Conservation (phyloP, 2,888 invertebrate species). For the Oscheius sp. region DNA sequence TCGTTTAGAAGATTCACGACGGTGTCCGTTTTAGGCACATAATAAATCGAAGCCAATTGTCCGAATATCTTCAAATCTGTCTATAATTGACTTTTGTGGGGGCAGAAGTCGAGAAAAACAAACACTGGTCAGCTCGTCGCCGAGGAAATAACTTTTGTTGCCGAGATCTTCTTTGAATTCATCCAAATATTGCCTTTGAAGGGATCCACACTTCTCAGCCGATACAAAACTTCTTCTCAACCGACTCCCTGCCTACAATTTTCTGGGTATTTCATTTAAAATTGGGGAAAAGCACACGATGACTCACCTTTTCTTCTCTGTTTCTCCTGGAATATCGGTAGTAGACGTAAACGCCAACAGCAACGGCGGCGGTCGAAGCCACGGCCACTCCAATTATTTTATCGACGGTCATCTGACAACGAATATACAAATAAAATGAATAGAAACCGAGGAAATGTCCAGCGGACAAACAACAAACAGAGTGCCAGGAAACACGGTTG, state of each 20-base stretch:
- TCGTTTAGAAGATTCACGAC: conserved; percentile 8
- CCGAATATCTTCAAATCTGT: conserved; percentile 30
- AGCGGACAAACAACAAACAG: background rate
- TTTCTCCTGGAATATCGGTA: background rate
- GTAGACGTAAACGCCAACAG: background rate
- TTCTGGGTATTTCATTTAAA: background rate
- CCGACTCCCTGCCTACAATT: background rate
- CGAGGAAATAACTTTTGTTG: conserved; percentile 93
- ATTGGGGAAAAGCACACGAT: background rate
- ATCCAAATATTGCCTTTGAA: conserved; percentile 82
- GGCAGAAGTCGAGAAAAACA: background rate
- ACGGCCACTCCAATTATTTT: background rate
- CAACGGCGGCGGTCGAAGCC: conserved; percentile 5
- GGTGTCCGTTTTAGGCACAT: conserved; percentile 14
- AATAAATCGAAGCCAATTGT: conserved; percentile 35
- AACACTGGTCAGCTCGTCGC: conserved; percentile 82
- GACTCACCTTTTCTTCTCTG: background rate
- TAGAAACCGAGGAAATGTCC: too few species aligned
- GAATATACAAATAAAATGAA: too few species aligned
- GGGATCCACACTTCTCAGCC: conserved; percentile 34
- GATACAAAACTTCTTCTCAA: conserved; percentile 4
- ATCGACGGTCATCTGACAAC: too few species aligned
- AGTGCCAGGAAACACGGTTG: conserved; percentile 2
- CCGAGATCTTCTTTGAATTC: conserved; percentile 89
- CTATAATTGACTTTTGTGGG: background rate